phyloP scores from a whole-genome alignment of 2,888 invertebrate species.

The Iphiclides podalirius region DNA sequence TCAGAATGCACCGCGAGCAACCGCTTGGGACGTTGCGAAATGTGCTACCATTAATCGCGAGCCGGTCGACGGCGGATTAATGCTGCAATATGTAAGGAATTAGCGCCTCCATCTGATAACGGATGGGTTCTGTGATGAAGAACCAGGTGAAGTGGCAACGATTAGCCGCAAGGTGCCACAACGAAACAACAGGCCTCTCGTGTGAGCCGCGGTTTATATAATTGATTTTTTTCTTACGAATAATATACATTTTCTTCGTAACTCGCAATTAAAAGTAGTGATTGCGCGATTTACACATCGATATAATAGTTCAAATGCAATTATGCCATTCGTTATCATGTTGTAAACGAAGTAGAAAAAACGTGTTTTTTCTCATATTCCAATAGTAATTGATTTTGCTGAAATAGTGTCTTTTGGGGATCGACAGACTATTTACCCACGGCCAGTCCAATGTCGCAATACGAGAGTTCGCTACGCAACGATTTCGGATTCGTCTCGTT shows the following conservation, averaged over 20 bases:
- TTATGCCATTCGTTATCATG: too few species aligned
- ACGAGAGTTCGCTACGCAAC: neutral
- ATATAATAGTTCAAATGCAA: too few species aligned
- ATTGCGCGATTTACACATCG: too few species aligned
- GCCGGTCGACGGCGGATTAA: conserved; percentile 34
- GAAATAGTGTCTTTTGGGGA: neutral
- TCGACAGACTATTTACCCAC: conserved; percentile 8
- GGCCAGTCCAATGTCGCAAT: neutral
- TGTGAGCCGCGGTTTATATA: too few species aligned
- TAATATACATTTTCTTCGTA: too few species aligned
- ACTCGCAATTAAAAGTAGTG: too few species aligned
- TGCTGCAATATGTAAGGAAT: conserved; percentile 42
- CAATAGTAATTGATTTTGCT: too few species aligned
- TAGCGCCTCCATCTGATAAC: conserved; percentile 34
- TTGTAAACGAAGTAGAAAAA: too few species aligned
- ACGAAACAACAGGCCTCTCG: too few species aligned
- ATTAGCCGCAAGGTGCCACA: neutral
- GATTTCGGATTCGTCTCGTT: conserved; percentile 14
- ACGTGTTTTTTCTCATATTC: too few species aligned
- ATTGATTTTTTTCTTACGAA: too few species aligned
- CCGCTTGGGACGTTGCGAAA: conserved; percentile 27
- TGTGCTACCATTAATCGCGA: conserved; percentile 29
- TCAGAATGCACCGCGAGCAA: neutral
- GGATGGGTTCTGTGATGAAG: conserved; percentile 9
- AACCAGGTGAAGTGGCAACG: conserved; percentile 1